Evolutionary conservation across 2,888 invertebrate genomes (phyloP).

Genomic region (Osedax fenrisi): DNA sequence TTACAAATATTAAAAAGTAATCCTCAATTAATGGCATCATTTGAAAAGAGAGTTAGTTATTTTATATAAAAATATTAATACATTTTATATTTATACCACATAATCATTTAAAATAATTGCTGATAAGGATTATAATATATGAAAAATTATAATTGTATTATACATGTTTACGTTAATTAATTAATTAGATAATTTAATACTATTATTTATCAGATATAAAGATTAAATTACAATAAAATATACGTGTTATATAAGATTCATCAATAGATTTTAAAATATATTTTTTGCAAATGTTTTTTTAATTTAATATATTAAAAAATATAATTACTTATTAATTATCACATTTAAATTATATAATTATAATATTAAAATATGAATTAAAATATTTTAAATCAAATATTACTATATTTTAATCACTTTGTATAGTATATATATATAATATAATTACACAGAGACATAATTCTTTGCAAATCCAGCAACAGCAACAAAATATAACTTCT

Average conservation of each 20-base stretch:
- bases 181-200: neutral
- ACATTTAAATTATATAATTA: too few species aligned
- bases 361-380: too few species aligned
- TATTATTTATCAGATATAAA: neutral
- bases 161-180: neutral
- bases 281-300: too few species aligned
- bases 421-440: too few species aligned
- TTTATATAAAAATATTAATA: neutral
- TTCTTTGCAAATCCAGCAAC: constrained; percentile 23
- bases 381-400: too few species aligned
- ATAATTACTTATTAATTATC: too few species aligned
- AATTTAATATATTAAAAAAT: too few species aligned
- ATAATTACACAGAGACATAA: neutral
- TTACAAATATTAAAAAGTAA: constrained; percentile 79
- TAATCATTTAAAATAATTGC: neutral
- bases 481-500: constrained; percentile 39
- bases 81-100: neutral
- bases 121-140: too few species aligned
- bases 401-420: too few species aligned
- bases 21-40: constrained; percentile 86
- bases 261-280: too few species aligned
- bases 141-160: neutral
- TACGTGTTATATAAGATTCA: too few species aligned
- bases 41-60: constrained; percentile 72
- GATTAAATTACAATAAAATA: too few species aligned